Base-by-base conservation (phyloP, 2,888 invertebrate species). In the Drosophila longiperda region DNA sequence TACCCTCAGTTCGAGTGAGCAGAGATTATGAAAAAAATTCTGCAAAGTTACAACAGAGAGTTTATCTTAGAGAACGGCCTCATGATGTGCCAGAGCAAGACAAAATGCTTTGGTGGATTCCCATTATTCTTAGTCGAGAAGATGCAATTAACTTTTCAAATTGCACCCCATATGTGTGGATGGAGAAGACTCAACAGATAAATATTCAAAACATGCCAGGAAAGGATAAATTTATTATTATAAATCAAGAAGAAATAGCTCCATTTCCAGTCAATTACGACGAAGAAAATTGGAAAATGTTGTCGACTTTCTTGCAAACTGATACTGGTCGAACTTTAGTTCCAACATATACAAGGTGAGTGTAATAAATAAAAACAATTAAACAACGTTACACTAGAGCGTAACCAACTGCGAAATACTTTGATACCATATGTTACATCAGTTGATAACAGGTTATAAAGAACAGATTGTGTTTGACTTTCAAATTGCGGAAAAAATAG, bases 261-360 rank as follows among this genome's bases (percentile, higher is more conserved):
- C 96, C 97, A 45, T 97, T 95, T 93, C 96, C 97, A 5, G 97
- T 97, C 0, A 97, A 97, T 90, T 97, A 97, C 89, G 97, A 97
- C 86, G 91, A 93, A 8, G 93, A 94, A 45, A 97, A 97, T 91
- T 97, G 97, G 97, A 94, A 95, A 73, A 94, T 96, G 82, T 92
- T 97, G 7, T 94, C 96, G 0, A 92, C 94, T 33, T 97, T 94
- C 89, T 93, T 97, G 0, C 94, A 93, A 80, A 94, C 94, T 69
- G 93, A 94, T 59, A 92, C 93, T 20, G 93, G 94, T 4, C 93
- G 95, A 0, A 91, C 92, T 0, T 92, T 89, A 17, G 96, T 97
- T 67, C 96, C 97, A 0, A 95, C 95, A 17, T 94, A 96, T 72
- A 96, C 97, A 0, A 90, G 93, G 92, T 93, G 76, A 57, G 42